A percentile compares a stretch with the other conserved stretches of the same genome.
phyloP scores from a whole-genome alignment of 1,140 invertebrate genomes.

The Aphelinus atriplicis region DNA sequence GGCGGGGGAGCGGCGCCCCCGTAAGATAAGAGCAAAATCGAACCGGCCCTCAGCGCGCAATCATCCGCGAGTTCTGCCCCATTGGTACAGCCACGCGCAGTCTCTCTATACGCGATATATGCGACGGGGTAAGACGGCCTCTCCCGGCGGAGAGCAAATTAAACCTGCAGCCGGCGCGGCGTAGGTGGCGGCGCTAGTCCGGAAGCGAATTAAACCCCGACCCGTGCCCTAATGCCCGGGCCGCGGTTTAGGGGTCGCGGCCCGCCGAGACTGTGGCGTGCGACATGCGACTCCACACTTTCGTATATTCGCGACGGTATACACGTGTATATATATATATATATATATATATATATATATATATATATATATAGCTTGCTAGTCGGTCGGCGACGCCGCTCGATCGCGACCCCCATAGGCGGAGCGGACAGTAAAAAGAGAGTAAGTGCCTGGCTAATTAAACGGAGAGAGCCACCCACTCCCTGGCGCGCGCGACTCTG shows the following conservation, averaged over 20 bases:
- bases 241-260: background rate
- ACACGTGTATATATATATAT: background rate
- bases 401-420: no score
- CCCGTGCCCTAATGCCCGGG: background rate
- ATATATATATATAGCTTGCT: background rate
- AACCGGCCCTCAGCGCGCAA: no score
- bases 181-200: background rate
- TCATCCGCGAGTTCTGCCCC: no score
- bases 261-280: background rate
- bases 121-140: background rate
- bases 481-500: background rate
- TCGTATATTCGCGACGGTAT: no score
- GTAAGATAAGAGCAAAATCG: no score
- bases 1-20: no score
- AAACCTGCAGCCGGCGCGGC: no score
- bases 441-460: constrained; percentile 7
- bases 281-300: background rate
- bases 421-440: background rate
- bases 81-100: no score
- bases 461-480: constrained; percentile 1
- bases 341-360: no score
- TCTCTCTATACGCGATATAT: no score
- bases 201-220: constrained; percentile 7
- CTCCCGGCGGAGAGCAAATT: background rate
- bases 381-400: background rate